phyloP scores from a whole-genome alignment of 2,113 vertebrate genomes.

The Mastomys coucha region DNA sequence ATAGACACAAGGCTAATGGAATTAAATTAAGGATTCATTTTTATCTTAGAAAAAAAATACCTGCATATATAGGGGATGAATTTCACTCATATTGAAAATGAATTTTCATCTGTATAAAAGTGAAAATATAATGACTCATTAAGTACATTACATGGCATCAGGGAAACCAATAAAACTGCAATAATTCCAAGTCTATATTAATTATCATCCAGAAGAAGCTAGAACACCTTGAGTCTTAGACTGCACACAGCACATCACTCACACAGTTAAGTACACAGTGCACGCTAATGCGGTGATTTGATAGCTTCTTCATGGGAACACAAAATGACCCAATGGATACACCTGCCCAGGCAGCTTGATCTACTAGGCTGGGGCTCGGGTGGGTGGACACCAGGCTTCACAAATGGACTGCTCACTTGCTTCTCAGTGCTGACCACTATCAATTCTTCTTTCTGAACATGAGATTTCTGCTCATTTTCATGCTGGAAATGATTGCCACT shows the following conservation, averaged over 20 bases:
- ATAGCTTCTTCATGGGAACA: neutral
- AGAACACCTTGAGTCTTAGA: slow-evolving; percentile 21
- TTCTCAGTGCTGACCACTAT: neutral
- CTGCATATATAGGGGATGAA: neutral
- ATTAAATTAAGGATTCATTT: slow-evolving; percentile 6
- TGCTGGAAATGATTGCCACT: neutral
- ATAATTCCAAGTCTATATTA: neutral
- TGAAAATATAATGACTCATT: slow-evolving; percentile 13
- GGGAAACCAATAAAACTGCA: neutral
- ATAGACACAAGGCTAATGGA: neutral
- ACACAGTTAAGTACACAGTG: neutral
- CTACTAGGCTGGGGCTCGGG: neutral
- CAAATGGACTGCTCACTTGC: neutral
- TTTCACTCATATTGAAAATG: neutral
- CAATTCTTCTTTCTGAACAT: neutral
- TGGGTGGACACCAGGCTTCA: neutral
- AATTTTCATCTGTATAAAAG: neutral
- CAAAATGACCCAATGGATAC: neutral
- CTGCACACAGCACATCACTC: neutral
- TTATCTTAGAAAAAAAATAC: neutral
- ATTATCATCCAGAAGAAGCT: slow-evolving; percentile 2
- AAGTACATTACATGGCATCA: neutral
- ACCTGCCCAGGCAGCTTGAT: neutral
- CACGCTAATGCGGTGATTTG: neutral
- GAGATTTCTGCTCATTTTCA: slow-evolving; percentile 18